Evolutionary conservation across 2,888 invertebrate genomes (phyloP).

Genomic region (Nomada lathburiana): DNA sequence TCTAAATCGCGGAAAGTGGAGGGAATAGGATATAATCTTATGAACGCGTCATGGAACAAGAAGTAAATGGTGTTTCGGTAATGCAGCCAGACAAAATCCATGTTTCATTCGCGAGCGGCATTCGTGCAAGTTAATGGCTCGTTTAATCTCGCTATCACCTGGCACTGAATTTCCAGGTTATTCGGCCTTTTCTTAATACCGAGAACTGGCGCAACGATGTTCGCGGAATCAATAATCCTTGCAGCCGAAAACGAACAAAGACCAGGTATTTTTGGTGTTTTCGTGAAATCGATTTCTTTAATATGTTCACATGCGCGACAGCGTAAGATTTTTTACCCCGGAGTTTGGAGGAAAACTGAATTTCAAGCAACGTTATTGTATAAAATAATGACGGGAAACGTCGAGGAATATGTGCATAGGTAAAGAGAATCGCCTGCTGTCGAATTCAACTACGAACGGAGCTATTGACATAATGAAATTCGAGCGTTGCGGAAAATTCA

Average conservation of each 20-base stretch:
- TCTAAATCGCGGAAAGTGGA: background rate
- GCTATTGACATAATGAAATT: background rate
- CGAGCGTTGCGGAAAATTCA: background rate
- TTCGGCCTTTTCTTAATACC: constrained; percentile 3
- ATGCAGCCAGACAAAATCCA: background rate
- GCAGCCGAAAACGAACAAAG: constrained; percentile 11
- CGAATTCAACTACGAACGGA: background rate
- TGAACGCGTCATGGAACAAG: background rate
- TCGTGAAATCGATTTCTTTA: constrained; percentile 21
- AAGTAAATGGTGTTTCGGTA: background rate
- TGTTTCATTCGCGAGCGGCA: background rate
- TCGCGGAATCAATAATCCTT: constrained; percentile 41
- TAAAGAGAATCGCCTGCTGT: background rate
- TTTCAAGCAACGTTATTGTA: too few species aligned
- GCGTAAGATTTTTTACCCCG: background rate
- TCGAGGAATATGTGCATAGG: too few species aligned
- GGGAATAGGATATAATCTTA: background rate
- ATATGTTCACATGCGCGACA: background rate
- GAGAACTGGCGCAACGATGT: constrained; percentile 11
- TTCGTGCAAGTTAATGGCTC: constrained; percentile 8
- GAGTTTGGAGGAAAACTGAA: constrained; percentile 1
- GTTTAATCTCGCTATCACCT: background rate
- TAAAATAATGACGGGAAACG: too few species aligned
- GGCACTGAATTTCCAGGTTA: background rate
- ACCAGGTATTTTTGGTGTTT: constrained; percentile 35